Conservation (phyloP, 2,113 vertebrate species). For the Psettodes erumei region DNA sequence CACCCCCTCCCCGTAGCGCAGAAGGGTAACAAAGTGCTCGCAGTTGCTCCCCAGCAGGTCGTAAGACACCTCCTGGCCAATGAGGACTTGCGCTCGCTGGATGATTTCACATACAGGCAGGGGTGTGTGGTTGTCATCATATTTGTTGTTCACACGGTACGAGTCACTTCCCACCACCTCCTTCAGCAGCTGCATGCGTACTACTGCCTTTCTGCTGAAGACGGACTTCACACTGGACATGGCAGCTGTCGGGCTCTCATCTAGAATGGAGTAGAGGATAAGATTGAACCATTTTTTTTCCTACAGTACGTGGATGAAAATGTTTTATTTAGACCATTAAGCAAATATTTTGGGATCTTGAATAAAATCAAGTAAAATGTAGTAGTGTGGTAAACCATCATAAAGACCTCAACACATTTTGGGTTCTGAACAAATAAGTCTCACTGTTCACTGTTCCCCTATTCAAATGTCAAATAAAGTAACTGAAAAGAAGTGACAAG, state of each 20-base stretch:
- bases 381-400: too few relatives aligned
- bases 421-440: neutral
- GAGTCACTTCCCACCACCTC: slow-evolving; percentile 87
- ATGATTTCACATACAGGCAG: slow-evolving; percentile 88
- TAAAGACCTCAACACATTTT: too few relatives aligned
- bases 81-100: slow-evolving; percentile 81
- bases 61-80: slow-evolving; percentile 89
- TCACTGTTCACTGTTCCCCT: too few relatives aligned
- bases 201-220: slow-evolving; percentile 90
- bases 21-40: slow-evolving; percentile 93
- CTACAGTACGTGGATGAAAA: neutral
- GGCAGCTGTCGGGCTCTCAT: slow-evolving; percentile 81
- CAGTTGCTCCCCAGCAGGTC: slow-evolving; percentile 92
- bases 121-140: slow-evolving; percentile 84
- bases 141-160: slow-evolving; percentile 93
- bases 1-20: slow-evolving; percentile 89
- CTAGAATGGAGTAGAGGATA: slow-evolving; percentile 69
- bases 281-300: neutral
- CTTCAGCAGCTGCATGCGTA: slow-evolving; percentile 93
- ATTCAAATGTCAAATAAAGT: neutral
- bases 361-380: too few relatives aligned
- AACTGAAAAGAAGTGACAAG: neutral
- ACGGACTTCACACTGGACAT: slow-evolving; percentile 89
- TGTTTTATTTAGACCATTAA: neutral
- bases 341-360: too few relatives aligned